phyloP scores from a whole-genome alignment of 2,888 invertebrate genomes.

The Calameuta pallipes region DNA sequence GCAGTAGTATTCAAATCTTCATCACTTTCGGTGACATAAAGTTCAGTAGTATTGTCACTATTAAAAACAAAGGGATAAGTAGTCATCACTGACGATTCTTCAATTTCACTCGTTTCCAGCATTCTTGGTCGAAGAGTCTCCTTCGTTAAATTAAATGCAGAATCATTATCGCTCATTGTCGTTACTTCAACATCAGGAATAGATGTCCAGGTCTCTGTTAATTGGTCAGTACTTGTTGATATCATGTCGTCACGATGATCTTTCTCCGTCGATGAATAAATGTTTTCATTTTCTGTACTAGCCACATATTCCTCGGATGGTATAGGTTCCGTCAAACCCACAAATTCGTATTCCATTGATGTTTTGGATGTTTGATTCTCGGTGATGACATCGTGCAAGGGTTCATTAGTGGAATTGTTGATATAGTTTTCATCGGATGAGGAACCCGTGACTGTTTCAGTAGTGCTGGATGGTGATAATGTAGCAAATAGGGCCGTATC shows the following conservation, averaged over 20 bases:
- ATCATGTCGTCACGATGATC: not conserved
- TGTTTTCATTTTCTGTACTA: not conserved
- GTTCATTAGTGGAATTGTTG: not conserved
- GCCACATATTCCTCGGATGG: conserved; percentile 16
- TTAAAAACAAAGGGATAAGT: not conserved
- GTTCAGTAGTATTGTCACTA: not conserved
- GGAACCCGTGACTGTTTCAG: not conserved
- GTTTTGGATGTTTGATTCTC: conserved; percentile 34
- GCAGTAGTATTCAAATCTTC: not conserved
- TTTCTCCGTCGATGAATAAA: not conserved
- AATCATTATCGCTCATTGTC: not conserved
- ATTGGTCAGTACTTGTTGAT: not conserved
- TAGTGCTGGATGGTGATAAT: not conserved
- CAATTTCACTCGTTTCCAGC: not conserved
- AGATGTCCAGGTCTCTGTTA: not conserved
- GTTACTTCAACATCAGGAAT: not conserved
- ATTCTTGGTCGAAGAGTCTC: not conserved
- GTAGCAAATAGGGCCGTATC: not conserved
- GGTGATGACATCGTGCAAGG: not conserved
- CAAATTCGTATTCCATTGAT: conserved; percentile 52
- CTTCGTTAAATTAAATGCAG: not conserved
- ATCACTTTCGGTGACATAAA: not conserved
- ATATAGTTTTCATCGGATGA: not conserved
- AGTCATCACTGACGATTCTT: not conserved
- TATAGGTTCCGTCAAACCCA: conserved; percentile 47